These are phyloP conservation scores for Etheostoma spectabile DNA, from an alignment of 2,113 vertebrate genomes.

Conservation along the genomic window DNA sequence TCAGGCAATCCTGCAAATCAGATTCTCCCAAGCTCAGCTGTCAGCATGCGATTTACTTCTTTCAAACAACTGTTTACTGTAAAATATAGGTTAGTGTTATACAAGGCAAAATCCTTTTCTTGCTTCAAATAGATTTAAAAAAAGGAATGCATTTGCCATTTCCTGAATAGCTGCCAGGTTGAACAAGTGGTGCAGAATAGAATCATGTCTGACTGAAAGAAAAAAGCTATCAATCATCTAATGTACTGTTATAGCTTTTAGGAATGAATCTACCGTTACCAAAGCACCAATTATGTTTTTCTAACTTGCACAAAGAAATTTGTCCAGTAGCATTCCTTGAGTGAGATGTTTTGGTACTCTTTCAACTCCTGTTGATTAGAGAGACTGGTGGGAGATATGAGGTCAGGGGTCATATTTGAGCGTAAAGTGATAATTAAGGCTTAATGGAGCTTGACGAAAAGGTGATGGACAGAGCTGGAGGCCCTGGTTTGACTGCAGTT, in stretches of 20 bases:
- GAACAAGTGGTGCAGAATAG: slow-evolving; percentile 4
- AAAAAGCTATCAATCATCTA: background rate
- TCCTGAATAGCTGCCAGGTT: background rate
- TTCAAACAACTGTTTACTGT: background rate
- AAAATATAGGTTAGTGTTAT: background rate
- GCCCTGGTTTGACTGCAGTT: background rate
- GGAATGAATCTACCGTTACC: background rate
- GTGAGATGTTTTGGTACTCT: slow-evolving; percentile 17
- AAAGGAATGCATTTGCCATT: background rate
- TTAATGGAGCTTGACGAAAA: slow-evolving; percentile 61
- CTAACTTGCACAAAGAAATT: background rate
- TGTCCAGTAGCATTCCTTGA: background rate
- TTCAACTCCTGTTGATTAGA: slow-evolving; percentile 7
- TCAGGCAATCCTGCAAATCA: too few relatives aligned
- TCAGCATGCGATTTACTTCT: background rate
- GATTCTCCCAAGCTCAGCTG: background rate
- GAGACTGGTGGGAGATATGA: slow-evolving; percentile 12
- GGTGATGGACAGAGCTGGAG: slow-evolving; percentile 35
- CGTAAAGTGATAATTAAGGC: slow-evolving; percentile 36
- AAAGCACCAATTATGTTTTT: background rate
- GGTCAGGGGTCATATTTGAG: slow-evolving; percentile 56
- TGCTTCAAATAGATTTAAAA: background rate
- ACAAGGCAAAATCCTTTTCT: background rate
- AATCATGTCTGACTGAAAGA: background rate
- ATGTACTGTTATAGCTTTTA: background rate